Base-by-base conservation (phyloP, 2,888 invertebrate species). In the Xanthia togata region DNA sequence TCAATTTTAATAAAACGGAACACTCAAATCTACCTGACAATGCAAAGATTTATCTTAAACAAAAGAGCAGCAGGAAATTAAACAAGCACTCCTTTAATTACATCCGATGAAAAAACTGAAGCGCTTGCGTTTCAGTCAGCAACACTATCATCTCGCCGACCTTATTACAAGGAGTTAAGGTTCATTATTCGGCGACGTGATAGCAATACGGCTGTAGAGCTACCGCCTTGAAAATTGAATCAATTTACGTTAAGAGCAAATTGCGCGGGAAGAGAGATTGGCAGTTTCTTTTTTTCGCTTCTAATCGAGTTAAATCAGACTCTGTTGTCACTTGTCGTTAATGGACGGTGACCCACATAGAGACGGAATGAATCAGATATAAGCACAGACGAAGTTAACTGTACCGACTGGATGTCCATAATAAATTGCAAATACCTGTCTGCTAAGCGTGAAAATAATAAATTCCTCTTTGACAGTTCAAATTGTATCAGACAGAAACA, bases 231-330 rank as follows among this genome's bases (percentile, higher is more conserved):
- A 89, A 90, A 93, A 93, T 92, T 90, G 89, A 93, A 92, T 93
- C 93, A 93, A 92, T 93, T 93, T 92, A 89, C 90, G 89, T 90
- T 91, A 90, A 91, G 88, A 91, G 92, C 90, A 90, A 93, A 92
- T 93, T 90, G 90, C 88, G 86, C 86, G 85, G 78, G 84, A 78
- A 86, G 88, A 86, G 82, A 89, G 88, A 92, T 92, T 92, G 91
- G 87, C 90, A 91, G 90, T 89, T 91, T 90, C 89, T 89, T 91
- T 91, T 91, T 90, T 88, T 90, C 23, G 20, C 78, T 76, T 83
- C 79, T 93, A 93, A 94, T 92, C 89, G 84, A 91, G 91, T 93
- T 92, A 92, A 92, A 91, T 90, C 89, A 88, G 87, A 84, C 85
- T 82, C 86, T 87, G 88, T 88, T 90, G 87, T 90, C 91, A 86